These are phyloP conservation scores for Melanostigma gelatinosum DNA, from an alignment of 2,113 vertebrate species.

Conservation along the genomic window DNA sequence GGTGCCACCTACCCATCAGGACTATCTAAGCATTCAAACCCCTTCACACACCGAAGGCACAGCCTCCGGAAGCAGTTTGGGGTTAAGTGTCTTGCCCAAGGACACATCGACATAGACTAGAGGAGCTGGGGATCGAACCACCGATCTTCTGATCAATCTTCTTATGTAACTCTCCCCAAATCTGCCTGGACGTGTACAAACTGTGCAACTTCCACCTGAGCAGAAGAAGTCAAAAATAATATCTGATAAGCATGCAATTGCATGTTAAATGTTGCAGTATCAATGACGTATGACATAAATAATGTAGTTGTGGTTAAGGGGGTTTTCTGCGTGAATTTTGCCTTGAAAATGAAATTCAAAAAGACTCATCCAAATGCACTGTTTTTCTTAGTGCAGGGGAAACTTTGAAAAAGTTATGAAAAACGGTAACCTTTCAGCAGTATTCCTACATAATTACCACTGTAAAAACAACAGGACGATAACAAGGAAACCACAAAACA, in stretches of 20 bases:
- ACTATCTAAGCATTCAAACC: too few relatives aligned
- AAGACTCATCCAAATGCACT: slow-evolving; percentile 9
- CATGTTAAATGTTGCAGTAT: background rate
- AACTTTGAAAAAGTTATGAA: slow-evolving; percentile 28
- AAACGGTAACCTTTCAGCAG: slow-evolving; percentile 54
- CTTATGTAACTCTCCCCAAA: background rate
- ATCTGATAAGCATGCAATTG: background rate
- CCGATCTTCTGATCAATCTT: background rate
- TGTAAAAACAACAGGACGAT: slow-evolving; percentile 68
- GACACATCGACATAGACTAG: too few relatives aligned
- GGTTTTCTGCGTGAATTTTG: background rate
- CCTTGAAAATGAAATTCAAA: background rate
- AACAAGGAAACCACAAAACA: slow-evolving; percentile 70
- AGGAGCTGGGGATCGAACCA: too few relatives aligned
- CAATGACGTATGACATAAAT: background rate
- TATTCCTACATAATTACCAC: slow-evolving; percentile 67
- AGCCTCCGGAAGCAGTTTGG: too few relatives aligned
- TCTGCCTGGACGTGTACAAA: background rate
- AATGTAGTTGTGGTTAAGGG: slow-evolving; percentile 12
- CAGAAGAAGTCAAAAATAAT: background rate
- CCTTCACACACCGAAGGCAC: too few relatives aligned
- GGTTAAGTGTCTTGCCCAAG: too few relatives aligned
- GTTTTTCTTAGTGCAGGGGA: slow-evolving; percentile 48
- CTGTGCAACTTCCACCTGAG: background rate
- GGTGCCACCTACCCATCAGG: too few relatives aligned